Base-by-base conservation (phyloP, 2,888 invertebrate species). In the Hymenopus coronatus region DNA sequence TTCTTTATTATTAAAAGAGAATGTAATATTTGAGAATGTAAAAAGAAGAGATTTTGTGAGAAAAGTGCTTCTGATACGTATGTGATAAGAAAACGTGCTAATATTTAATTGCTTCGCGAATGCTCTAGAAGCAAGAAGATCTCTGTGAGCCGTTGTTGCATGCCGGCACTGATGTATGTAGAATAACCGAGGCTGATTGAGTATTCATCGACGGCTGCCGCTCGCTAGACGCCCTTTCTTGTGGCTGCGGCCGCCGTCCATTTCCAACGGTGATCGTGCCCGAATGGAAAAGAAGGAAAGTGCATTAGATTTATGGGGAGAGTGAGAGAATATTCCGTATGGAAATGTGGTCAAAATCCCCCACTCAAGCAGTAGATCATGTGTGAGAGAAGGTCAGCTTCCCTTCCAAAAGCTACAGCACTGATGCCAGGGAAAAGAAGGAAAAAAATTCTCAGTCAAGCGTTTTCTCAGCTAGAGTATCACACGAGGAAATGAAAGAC, bases 201-300 rank as follows among this genome's bases (percentile, higher is more conserved):
- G 89, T 89, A 89, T 89, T 89, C 89, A 89, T 89, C 89, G 89
- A 27, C 85, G 88, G 88, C 88, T 85, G 82, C 88, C 40, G 85
- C 85, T 84, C 46, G 82, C 87, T 30, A 33, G 70, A 81, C 87
- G 70, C 81, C 54, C 89, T 82, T 86, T 87, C 89, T 86, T 87
- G 46, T 85, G 33, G 81, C 88, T 70, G 82, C 85, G 28, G 81
- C 70, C 86, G 70, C 70, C 87, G 87, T 87, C 87, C 87, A 87
- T 87, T 87, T 40, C 82, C 12, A 87, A 15, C 87, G 30, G 87
- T 33, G 87, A 33, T 87, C 87, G 87, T 82, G 82, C 85, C 82
- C 84, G 28, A 20, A 30, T 30, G 85, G 85, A 85, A 30, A 88
- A 70, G 84, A 81, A 88, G 84, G 88, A 88, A 83, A 86, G 89